phyloP scores from a whole-genome alignment of 1,140 invertebrate genomes.

The Magallana ariakensis region DNA sequence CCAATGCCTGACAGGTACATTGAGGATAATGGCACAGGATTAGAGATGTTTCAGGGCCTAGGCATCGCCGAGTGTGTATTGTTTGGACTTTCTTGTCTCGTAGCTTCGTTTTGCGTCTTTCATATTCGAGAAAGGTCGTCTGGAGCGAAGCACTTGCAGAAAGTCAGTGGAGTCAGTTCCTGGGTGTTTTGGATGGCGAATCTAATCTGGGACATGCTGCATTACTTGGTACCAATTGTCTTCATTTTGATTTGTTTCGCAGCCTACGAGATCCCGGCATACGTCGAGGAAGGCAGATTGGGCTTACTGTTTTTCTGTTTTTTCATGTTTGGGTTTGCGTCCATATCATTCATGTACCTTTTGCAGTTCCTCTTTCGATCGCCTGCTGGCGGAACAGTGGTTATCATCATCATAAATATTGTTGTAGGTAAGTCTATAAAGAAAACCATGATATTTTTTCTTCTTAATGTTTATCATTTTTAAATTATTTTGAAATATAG shows the following conservation, averaged over 20 bases:
- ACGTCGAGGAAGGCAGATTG: conserved; percentile 40
- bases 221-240: conserved; percentile 60
- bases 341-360: conserved; percentile 57
- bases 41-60: conserved; percentile 61
- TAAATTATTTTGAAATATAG: too few relatives aligned
- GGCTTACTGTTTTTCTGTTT: conserved; percentile 57
- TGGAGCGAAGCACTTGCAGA: conserved; percentile 63
- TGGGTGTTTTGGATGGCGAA: conserved; percentile 64
- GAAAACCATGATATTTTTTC: too few relatives aligned
- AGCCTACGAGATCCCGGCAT: conserved; percentile 53
- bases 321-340: conserved; percentile 51
- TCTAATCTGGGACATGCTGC: conserved; percentile 66
- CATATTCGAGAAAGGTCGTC: conserved; percentile 83
- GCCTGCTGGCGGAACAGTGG: conserved; percentile 57
- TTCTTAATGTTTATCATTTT: too few relatives aligned
- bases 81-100: conserved; percentile 84
- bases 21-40: background rate
- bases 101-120: conserved; percentile 86
- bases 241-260: conserved; percentile 64
- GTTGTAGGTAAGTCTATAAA: conserved; percentile 47
- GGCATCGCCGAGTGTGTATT: conserved; percentile 81
- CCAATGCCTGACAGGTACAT: conserved; percentile 49
- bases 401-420: conserved; percentile 55
- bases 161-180: conserved; percentile 61
- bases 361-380: conserved; percentile 58